Conservation (phyloP, 2,797 vertebrate species). For the Champsocephalus esox region DNA sequence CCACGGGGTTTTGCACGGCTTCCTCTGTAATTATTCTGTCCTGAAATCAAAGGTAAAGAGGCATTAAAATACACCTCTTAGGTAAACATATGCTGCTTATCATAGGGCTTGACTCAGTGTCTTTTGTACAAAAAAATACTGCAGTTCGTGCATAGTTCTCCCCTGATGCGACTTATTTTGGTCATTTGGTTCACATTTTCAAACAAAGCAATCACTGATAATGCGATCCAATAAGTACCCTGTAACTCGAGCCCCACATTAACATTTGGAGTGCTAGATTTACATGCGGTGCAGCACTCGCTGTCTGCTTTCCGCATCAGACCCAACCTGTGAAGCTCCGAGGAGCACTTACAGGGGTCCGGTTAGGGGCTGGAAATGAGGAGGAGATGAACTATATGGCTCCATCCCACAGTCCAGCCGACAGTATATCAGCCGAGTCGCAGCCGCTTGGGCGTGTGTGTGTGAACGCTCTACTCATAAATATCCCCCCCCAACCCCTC, state of each 20-base stretch:
- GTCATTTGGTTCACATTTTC: slow-evolving; percentile 47
- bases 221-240: slow-evolving; percentile 43
- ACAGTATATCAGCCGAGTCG: slow-evolving; percentile 83
- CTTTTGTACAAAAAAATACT: slow-evolving; percentile 45
- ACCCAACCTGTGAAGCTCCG: slow-evolving; percentile 74
- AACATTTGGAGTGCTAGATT: slow-evolving; percentile 48
- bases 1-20: slow-evolving; percentile 88
- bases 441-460: slow-evolving; percentile 76
- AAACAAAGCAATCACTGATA: slow-evolving; percentile 50
- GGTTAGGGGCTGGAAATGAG: slow-evolving; percentile 79
- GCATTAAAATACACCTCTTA: slow-evolving; percentile 82
- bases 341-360: slow-evolving; percentile 80
- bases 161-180: slow-evolving; percentile 28
- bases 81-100: slow-evolving; percentile 90
- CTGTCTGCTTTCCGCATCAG: slow-evolving; percentile 78
- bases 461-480: slow-evolving; percentile 82
- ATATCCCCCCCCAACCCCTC: slow-evolving; percentile 69
- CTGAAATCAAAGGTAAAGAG: slow-evolving; percentile 77
- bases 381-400: slow-evolving; percentile 84
- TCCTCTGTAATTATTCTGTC: slow-evolving; percentile 81
- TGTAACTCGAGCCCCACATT: slow-evolving; percentile 9
- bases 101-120: slow-evolving; percentile 82
- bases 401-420: slow-evolving; percentile 76
- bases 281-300: slow-evolving; percentile 46
- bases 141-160: not conserved